Evolutionary conservation across 64 coral and sea anemone genomes (phyloP).

Genomic region (Catalaphyllia jardinei): DNA sequence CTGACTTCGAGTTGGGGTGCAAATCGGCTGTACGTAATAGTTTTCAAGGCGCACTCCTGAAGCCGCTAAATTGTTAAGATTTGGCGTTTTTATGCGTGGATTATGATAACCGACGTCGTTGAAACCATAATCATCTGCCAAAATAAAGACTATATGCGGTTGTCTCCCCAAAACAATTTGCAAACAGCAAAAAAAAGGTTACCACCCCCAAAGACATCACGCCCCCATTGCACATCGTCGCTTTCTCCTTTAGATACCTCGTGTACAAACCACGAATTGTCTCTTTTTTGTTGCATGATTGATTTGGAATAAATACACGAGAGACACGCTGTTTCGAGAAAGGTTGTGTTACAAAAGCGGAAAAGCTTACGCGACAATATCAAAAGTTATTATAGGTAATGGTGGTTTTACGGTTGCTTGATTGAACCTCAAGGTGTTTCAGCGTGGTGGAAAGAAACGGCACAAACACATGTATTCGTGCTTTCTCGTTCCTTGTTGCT

Average conservation of each 20-base stretch:
- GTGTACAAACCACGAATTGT: not conserved
- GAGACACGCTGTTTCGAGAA: no score
- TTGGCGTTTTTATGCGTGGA: slow-evolving; percentile 58
- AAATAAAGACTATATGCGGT: slow-evolving; percentile 52
- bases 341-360: no score
- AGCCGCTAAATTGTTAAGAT: slow-evolving; percentile 17
- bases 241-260: not conserved
- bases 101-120: slow-evolving; percentile 63
- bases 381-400: no score
- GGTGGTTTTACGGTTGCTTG: no score
- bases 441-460: no score
- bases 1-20: slow-evolving; percentile 64
- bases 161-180: not conserved
- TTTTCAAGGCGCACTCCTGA: slow-evolving; percentile 58
- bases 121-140: slow-evolving; percentile 74
- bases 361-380: no score
- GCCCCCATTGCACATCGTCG: no score
- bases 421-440: no score
- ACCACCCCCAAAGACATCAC: not conserved
- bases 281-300: not conserved
- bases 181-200: not conserved
- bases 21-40: slow-evolving; percentile 74
- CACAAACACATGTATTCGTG: no score
- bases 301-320: no score
- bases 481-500: no score